Percentiles rank a stretch among this genome's conserved stretches.
Evolutionary conservation across 2,797 vertebrate species (phyloP).

Genomic region (Argyrosomus regius): DNA sequence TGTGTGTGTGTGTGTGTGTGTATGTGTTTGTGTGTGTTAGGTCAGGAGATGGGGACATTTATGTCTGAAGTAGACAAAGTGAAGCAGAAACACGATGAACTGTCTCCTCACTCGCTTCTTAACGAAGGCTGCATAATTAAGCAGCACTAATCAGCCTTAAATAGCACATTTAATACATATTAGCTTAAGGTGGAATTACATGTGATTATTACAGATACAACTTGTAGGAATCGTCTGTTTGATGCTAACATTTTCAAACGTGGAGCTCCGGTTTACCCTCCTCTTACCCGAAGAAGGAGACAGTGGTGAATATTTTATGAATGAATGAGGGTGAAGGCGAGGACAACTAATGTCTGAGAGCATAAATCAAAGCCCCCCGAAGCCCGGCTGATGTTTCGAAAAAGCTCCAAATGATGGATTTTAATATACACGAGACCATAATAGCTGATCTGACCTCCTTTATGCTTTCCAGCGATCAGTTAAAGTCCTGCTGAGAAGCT

Average conservation of each 20-base stretch:
- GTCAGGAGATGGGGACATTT: neutral
- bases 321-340: constrained; percentile 57
- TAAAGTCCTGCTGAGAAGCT: constrained; percentile 16
- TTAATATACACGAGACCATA: constrained; percentile 37
- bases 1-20: constrained; percentile 1
- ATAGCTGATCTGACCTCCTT: constrained; percentile 51
- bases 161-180: constrained; percentile 42
- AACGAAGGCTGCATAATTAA: constrained; percentile 64
- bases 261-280: constrained; percentile 1
- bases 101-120: constrained; percentile 12
- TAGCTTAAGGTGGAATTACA: constrained; percentile 36
- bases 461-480: constrained; percentile 15
- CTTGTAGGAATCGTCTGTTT: constrained; percentile 16
- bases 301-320: constrained; percentile 68
- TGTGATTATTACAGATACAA: constrained; percentile 11
- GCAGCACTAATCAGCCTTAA: constrained; percentile 53
- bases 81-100: constrained; percentile 37
- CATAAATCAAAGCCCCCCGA: constrained; percentile 13
- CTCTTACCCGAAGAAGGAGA: constrained; percentile 33
- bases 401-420: constrained; percentile 37
- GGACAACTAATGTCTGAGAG: constrained; percentile 56
- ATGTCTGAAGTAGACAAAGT: neutral
- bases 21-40: neutral
- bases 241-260: constrained; percentile 22
- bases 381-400: constrained; percentile 6